Evolutionary conservation across 2,888 invertebrate genomes (phyloP), one percentile per base, ranked within the genome.

Genomic region (Allolobophora icterica): DNA sequence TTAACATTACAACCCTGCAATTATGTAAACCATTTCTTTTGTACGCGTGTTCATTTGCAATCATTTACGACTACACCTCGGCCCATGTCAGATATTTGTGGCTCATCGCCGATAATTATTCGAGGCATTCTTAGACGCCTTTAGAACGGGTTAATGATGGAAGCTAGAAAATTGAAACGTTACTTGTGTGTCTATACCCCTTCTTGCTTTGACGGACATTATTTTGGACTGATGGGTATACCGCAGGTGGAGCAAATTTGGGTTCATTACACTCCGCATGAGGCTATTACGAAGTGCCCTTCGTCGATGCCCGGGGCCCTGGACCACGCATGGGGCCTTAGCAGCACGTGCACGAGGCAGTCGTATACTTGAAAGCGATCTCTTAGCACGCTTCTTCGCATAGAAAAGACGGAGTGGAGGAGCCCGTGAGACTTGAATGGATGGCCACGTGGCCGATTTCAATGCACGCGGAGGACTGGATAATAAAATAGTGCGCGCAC

Each of bases 51-150:
- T 71, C 71, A 71, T 71, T 71, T 71, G 71, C 71, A n/a, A 71
- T 71, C 71, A 71, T 71, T 71, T 71, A 71, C 71, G 71, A n/a
- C 71, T n/a, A 71, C 6, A n/a, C 71, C 4, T 71, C 71, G 71
- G n/a, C 71, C 71, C 71, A n/a, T 71, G 71, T 71, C 71, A 71
- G 71, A n/a, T 71, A n/a, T 71, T 30, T 71, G 71, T 8, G n/a
- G 71, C 71, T 71, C 71, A n/a, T n/a, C 71, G 71, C n/a, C 71
- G 71, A 71, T n/a, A 71, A 71, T 71, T 71, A 71, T 71, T 71
- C n/a, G 71, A 71, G n/a, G 4, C n/a, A 71, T 71, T n/a, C 30
- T 71, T 0, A 71, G 71, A 71, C 71, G 71, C 30, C n/a, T 71
- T 71, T 71, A 8, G 71, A 71, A 71, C 71, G n/a, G 71, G n/a